Evolutionary conservation across 1,140 invertebrate genomes (phyloP).

Genomic region (Arctopsyche grandis): DNA sequence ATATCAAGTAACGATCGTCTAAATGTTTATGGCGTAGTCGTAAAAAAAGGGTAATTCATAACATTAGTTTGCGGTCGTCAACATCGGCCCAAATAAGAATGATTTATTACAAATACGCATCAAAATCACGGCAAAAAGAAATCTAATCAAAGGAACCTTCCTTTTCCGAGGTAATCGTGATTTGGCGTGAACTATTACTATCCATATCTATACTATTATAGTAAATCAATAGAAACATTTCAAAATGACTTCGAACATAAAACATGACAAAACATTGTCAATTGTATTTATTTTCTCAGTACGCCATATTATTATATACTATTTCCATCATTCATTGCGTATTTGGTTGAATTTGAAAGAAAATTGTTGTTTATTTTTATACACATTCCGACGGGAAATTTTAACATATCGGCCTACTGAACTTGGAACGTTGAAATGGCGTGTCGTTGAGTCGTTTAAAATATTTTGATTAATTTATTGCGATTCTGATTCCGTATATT

Average conservation of each 20-base stretch:
- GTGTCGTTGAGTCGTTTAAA: slow-evolving; percentile 35
- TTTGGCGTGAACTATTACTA: slow-evolving; percentile 25
- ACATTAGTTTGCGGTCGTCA: background rate
- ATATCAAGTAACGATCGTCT: too few species aligned
- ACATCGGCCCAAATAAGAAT: background rate
- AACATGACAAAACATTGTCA: background rate
- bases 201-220: slow-evolving; percentile 20
- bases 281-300: background rate
- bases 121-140: background rate
- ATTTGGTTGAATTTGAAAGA: background rate
- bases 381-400: background rate
- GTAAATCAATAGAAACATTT: slow-evolving; percentile 25
- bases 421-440: slow-evolving; percentile 5
- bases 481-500: slow-evolving; percentile 28
- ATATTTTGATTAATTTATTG: slow-evolving; percentile 41
- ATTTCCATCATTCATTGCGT: background rate
- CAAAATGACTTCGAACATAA: too few species aligned
- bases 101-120: slow-evolving; percentile 5
- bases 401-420: background rate
- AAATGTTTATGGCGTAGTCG: background rate
- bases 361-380: background rate
- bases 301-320: background rate
- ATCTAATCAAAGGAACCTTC: background rate
- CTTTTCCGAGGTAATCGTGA: background rate
- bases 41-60: background rate